Evolutionary conservation across 2,888 invertebrate genomes (phyloP).

Genomic region (Cremastobaeus sp.): DNA sequence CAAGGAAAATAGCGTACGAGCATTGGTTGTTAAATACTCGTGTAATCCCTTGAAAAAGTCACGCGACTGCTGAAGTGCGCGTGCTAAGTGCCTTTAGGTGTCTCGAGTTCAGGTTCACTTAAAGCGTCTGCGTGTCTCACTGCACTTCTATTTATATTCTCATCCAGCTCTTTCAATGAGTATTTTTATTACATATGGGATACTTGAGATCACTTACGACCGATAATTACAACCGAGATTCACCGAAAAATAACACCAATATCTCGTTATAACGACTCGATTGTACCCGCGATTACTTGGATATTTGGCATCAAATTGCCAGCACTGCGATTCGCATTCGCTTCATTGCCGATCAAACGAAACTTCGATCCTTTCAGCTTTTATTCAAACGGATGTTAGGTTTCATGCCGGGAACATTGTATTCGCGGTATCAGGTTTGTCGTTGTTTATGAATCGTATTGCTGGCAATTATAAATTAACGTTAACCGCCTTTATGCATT

Average conservation of each 20-base stretch:
- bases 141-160: conserved; percentile 61
- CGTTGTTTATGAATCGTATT: too few species aligned
- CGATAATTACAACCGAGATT: conserved; percentile 42
- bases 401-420: too few species aligned
- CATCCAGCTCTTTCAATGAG: conserved; percentile 53
- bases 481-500: too few species aligned
- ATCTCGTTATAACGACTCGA: conserved; percentile 1
- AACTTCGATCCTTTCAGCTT: too few species aligned
- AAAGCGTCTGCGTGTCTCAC: conserved; percentile 58
- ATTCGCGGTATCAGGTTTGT: too few species aligned
- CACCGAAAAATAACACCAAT: conserved; percentile 17
- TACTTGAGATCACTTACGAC: conserved; percentile 51
- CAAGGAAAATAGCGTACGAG: conserved; percentile 53
- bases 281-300: too few species aligned
- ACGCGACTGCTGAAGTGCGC: conserved; percentile 54
- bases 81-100: conserved; percentile 61
- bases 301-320: too few species aligned
- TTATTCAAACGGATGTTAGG: too few species aligned
- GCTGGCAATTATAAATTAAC: too few species aligned
- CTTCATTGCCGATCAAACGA: too few species aligned
- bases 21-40: conserved; percentile 57
- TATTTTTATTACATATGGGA: conserved; percentile 54
- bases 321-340: too few species aligned
- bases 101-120: conserved; percentile 62
- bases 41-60: conserved; percentile 53